phyloP scores from a whole-genome alignment of 53 echinoderm and acorn worm species.

The Henricia sp. region DNA sequence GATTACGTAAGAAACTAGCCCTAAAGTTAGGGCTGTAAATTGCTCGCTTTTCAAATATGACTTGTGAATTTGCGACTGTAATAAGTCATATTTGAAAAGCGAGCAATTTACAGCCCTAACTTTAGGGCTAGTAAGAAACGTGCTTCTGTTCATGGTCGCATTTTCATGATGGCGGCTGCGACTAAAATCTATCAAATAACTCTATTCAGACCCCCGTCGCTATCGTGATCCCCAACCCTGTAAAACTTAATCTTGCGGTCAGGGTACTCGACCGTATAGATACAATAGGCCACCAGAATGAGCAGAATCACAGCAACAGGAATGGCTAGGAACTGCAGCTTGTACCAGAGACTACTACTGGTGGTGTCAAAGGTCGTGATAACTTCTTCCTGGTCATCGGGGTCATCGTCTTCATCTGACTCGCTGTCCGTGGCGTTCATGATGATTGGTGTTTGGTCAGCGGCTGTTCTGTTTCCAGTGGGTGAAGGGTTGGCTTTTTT shows the following conservation, averaged over 20 bases:
- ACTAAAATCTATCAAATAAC: constrained; percentile 22
- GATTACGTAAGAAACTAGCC: too few relatives aligned
- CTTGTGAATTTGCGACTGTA: too few relatives aligned
- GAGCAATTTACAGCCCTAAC: too few relatives aligned
- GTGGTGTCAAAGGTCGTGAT: constrained; percentile 13
- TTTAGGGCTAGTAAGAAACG: too few relatives aligned
- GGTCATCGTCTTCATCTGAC: background rate
- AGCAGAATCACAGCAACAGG: constrained; percentile 65
- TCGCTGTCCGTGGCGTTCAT: background rate
- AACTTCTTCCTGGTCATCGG: background rate
- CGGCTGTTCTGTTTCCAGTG: background rate
- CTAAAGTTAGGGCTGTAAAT: too few relatives aligned
- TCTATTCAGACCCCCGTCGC: constrained; percentile 17
- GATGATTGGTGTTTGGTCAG: background rate
- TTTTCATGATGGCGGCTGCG: too few relatives aligned
- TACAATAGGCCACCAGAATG: constrained; percentile 56
- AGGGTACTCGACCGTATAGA: constrained; percentile 67
- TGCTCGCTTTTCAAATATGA: too few relatives aligned
- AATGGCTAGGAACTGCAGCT: constrained; percentile 64
- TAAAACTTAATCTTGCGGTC: constrained; percentile 74
- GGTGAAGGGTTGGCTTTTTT: background rate
- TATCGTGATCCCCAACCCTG: constrained; percentile 69
- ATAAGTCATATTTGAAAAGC: too few relatives aligned
- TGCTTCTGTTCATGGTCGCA: too few relatives aligned
- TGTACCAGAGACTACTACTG: constrained; percentile 17